Conservation (phyloP, 2,113 vertebrate species). For the Pteronura brasiliensis region DNA sequence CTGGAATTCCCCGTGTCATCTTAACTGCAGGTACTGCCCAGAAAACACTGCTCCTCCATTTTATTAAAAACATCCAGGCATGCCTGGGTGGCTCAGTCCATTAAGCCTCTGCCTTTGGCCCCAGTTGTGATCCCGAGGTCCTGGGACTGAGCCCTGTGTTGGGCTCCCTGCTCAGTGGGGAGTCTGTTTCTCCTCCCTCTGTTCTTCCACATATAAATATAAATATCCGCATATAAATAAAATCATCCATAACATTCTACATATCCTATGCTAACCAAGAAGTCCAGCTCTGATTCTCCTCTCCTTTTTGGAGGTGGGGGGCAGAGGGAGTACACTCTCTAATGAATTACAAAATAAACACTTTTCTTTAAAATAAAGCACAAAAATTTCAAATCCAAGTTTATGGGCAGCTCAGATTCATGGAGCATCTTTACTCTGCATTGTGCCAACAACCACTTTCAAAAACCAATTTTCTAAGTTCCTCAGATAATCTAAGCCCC, state of each 20-base stretch:
- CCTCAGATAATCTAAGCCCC: neutral
- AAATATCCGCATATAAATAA: neutral
- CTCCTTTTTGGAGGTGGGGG: neutral
- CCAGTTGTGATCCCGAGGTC: neutral
- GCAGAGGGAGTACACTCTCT: neutral
- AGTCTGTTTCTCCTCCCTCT: neutral
- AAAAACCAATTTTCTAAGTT: conserved; percentile 41
- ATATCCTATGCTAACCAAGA: neutral
- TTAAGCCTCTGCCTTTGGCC: neutral
- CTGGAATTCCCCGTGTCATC: neutral
- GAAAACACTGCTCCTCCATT: neutral
- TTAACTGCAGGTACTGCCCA: neutral
- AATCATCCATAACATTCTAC: neutral
- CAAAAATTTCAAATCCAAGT: neutral
- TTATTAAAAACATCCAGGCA: neutral
- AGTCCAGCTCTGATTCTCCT: neutral
- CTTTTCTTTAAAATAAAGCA: neutral
- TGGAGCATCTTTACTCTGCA: neutral
- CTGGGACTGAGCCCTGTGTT: neutral
- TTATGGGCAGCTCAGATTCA: neutral
- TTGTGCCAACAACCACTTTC: neutral
- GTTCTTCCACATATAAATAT: neutral
- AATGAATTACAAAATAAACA: neutral
- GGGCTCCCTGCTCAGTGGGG: neutral
- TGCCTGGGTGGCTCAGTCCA: neutral